Evolutionary conservation across 1,140 invertebrate genomes (phyloP).

Genomic region (Battus philenor): DNA sequence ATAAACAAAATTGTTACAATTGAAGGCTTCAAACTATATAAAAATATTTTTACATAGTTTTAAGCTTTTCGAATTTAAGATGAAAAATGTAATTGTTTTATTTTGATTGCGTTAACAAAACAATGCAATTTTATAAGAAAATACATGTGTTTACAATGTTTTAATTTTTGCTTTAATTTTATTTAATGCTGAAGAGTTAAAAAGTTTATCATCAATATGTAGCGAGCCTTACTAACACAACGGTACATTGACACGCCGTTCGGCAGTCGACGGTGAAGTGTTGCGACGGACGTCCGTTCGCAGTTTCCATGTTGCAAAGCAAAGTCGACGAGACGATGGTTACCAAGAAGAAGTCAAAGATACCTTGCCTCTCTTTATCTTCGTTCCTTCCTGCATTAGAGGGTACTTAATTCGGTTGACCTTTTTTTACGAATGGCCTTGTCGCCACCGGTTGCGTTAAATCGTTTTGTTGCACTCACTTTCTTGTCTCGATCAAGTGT

Average conservation of each 20-base stretch:
- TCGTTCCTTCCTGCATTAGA: conserved; percentile 65
- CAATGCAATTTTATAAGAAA: too few species aligned
- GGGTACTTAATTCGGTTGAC: conserved; percentile 57
- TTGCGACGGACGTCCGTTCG: conserved; percentile 52
- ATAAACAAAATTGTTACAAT: too few species aligned
- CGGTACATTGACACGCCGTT: conserved; percentile 56
- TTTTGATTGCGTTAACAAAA: too few species aligned
- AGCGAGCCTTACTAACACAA: conserved; percentile 41
- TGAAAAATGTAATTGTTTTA: too few species aligned
- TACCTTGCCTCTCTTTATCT: conserved; percentile 64
- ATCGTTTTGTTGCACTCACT: conserved; percentile 59
- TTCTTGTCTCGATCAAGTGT: conserved; percentile 68
- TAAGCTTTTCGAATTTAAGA: too few species aligned
- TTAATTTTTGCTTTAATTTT: too few species aligned
- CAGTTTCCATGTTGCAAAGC: conserved; percentile 56
- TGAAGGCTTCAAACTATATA: too few species aligned
- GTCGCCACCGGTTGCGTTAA: conserved; percentile 62
- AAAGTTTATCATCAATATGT: too few species aligned
- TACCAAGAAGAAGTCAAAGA: conserved; percentile 69
- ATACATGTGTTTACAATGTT: too few species aligned
- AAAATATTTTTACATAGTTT: too few species aligned
- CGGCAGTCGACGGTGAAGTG: conserved; percentile 44
- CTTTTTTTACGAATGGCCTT: conserved; percentile 59
- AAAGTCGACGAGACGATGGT: conserved; percentile 63
- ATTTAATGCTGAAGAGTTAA: too few species aligned